Evolutionary conservation across 2,797 vertebrate species (phyloP), one percentile per base, ranked within the genome.

Genomic region (Heliangelus exortis): DNA sequence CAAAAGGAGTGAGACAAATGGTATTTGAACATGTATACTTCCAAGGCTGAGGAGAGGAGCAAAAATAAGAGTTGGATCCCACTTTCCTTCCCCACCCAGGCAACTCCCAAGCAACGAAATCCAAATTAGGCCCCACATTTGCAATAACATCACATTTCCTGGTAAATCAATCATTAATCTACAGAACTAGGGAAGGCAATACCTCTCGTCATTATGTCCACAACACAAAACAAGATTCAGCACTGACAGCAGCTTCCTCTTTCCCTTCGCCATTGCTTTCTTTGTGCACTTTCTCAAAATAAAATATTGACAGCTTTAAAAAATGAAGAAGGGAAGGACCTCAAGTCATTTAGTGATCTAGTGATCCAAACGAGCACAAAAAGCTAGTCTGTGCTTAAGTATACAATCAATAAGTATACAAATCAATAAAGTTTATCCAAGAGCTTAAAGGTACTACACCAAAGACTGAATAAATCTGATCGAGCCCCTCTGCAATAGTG

Each of bases 21-120:
- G 89, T 88, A 62, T 91, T 92, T 81, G 86, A 85, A 69, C 74
- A 43, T 7, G 15, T 33, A 53, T 50, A 5, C 81, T 80, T 72
- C 51, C 75, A 57, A 81, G 22, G 21, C 66, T 66, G 76, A 69
- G 84, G 62, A 85, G 34, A 90, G 58, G n/a, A 93, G 45, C 47
- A 68, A 89, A 95, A 85, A 68, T 76, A 92, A 89, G 34, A 69
- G 20, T 51, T 83, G 68, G 80, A 84, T 95, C 57, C 62, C 75
- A 29, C 74, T 95, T 94, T 91, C 79, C 51, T 92, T 96, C 89
- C 62, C 92, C 69, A 90, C 85, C 84, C 92, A 89, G 92, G 76
- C 87, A 92, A 94, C 95, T 91, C 79, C 85, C 91, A 79, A 79
- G 87, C 71, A 96, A 76, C 39, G 73, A 84, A 89, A 87, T 87